Evolutionary conservation across 1,140 invertebrate species (phyloP).

Genomic region (Teleogryllus occipitalis): DNA sequence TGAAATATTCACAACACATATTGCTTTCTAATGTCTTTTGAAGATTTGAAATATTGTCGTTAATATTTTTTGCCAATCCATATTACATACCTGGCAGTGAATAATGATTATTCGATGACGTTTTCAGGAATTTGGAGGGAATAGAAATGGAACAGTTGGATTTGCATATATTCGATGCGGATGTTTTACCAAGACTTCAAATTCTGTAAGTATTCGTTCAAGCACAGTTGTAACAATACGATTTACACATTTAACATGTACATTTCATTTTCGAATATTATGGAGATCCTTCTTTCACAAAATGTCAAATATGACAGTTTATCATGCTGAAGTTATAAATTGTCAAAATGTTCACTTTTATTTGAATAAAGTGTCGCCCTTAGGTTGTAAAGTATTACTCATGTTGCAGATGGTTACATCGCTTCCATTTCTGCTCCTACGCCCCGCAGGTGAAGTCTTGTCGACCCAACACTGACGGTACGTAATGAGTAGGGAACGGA

Average conservation of each 20-base stretch:
- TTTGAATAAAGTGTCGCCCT: not conserved
- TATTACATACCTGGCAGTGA: too few relatives aligned
- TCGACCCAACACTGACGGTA: conserved; percentile 22
- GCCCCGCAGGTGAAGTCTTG: conserved; percentile 17
- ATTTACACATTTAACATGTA: not conserved
- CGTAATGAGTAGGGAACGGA: too few relatives aligned
- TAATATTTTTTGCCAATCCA: too few relatives aligned
- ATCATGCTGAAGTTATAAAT: not conserved
- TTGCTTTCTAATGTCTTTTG: too few relatives aligned
- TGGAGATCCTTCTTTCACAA: not conserved
- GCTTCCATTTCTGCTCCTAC: conserved; percentile 23
- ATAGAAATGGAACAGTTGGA: not conserved
- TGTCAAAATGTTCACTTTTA: not conserved
- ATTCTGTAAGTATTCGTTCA: not conserved
- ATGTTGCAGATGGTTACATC: conserved; percentile 20
- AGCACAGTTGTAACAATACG: not conserved
- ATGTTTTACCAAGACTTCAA: not conserved
- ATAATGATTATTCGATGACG: not conserved
- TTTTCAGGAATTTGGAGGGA: not conserved
- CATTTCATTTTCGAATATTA: not conserved
- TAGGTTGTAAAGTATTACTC: not conserved
- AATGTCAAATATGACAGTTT: not conserved
- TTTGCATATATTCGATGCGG: not conserved
- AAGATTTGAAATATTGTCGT: too few relatives aligned
- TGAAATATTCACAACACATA: too few relatives aligned